Conservation (phyloP, 2,797 vertebrate species). For the Coregonus suidteri region DNA sequence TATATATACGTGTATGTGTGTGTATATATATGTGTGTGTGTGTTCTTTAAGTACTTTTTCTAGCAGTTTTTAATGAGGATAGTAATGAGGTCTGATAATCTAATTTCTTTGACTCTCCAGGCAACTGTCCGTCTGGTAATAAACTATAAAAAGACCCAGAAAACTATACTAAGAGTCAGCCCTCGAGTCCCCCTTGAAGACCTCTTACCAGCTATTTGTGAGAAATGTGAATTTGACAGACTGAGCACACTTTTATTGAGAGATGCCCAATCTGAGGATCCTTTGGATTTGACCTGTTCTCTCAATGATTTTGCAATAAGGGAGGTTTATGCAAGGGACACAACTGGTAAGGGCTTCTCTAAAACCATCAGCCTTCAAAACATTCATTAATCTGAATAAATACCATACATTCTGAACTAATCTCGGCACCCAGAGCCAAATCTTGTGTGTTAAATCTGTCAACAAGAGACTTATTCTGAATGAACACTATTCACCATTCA, state of each 20-base stretch:
- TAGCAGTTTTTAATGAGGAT: background rate
- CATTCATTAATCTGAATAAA: background rate
- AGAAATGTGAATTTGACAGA: conserved; percentile 94
- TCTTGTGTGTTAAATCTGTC: background rate
- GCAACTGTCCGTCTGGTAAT: conserved; percentile 94
- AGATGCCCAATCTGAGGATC: conserved; percentile 82
- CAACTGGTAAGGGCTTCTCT: conserved; percentile 75
- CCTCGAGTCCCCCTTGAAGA: conserved; percentile 84
- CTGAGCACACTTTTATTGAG: conserved; percentile 83
- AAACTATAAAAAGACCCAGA: conserved; percentile 95
- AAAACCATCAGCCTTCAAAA: background rate
- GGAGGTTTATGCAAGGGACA: conserved; percentile 93
- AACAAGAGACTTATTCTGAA: background rate
- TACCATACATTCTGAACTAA: background rate
- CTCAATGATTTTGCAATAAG: conserved; percentile 91
- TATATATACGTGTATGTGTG: no score
- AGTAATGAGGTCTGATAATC: background rate
- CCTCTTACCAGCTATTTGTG: conserved; percentile 84
- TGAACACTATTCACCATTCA: background rate
- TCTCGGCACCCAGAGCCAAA: background rate
- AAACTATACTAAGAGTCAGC: conserved; percentile 90
- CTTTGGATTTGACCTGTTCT: conserved; percentile 84
- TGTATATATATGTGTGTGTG: no score
- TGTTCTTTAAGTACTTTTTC: background rate
- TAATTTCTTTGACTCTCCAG: conserved; percentile 67